Evolutionary conservation across 1,140 invertebrate species (phyloP).

Genomic region (Riptortus pedestris): DNA sequence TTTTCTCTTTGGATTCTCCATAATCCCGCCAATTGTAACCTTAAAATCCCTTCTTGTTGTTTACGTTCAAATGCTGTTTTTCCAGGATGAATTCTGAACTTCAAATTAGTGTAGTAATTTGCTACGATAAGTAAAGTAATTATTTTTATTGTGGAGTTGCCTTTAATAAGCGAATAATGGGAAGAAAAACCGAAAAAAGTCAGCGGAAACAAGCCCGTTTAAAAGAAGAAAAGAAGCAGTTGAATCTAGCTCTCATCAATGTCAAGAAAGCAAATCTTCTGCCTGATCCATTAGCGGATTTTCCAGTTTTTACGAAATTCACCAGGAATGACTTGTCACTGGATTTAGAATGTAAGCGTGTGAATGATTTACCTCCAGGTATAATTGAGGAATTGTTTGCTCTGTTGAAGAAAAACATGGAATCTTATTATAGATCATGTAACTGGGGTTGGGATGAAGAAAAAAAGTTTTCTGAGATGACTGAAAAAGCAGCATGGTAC

Average conservation of each 20-base stretch:
- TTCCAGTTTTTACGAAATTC: slow-evolving; percentile 19
- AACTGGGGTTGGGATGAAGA: slow-evolving; percentile 63
- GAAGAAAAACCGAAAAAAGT: slow-evolving; percentile 17
- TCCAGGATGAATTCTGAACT: too few relatives aligned
- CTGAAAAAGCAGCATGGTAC: slow-evolving; percentile 58
- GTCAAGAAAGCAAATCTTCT: slow-evolving; percentile 24
- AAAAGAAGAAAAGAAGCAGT: slow-evolving; percentile 26
- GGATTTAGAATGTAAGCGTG: background rate
- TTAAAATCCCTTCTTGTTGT: too few relatives aligned
- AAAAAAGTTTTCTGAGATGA: slow-evolving; percentile 59
- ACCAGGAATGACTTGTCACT: slow-evolving; percentile 2
- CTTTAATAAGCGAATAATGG: slow-evolving; percentile 22
- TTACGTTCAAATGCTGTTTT: too few relatives aligned
- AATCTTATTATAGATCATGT: slow-evolving; percentile 50
- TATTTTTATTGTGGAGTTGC: too few relatives aligned
- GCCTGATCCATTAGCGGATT: slow-evolving; percentile 18
- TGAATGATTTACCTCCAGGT: slow-evolving; percentile 12
- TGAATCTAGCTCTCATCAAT: background rate
- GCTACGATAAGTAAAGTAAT: too few relatives aligned
- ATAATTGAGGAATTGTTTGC: slow-evolving; percentile 42
- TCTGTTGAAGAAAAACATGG: slow-evolving; percentile 50
- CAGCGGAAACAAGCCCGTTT: slow-evolving; percentile 8
- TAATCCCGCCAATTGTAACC: too few relatives aligned
- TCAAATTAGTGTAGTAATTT: too few relatives aligned
- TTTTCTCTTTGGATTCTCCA: too few relatives aligned